Conservation (phyloP, 2,797 vertebrate genomes). For the Betta splendens region DNA sequence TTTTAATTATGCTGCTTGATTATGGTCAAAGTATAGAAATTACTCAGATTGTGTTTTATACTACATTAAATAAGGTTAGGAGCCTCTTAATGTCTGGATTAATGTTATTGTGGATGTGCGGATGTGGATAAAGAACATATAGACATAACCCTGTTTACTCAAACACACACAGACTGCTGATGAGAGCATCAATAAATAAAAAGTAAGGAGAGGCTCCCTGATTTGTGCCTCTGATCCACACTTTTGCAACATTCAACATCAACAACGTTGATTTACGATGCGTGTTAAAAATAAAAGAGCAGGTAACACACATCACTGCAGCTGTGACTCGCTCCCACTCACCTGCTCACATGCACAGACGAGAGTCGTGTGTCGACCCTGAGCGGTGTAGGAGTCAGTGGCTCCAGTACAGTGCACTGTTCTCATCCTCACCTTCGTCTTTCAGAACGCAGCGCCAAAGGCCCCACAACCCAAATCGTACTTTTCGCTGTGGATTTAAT, state of each 20-base stretch:
- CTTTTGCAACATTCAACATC: slow-evolving; percentile 8
- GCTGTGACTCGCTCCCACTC: slow-evolving; percentile 23
- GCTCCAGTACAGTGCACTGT: slow-evolving; percentile 10
- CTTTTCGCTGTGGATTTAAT: slow-evolving; percentile 23
- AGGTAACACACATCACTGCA: slow-evolving; percentile 5
- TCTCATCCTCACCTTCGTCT: slow-evolving; percentile 2
- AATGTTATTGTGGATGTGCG: too few relatives aligned
- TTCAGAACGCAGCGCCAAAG: slow-evolving; percentile 2
- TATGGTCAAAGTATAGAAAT: too few relatives aligned
- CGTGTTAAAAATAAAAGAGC: slow-evolving; percentile 1
- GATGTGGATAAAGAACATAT: too few relatives aligned
- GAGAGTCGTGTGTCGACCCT: slow-evolving; percentile 40
- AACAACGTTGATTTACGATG: slow-evolving; percentile 12
- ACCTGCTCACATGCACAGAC: slow-evolving; percentile 8
- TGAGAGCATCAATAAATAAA: slow-evolving; percentile 35
- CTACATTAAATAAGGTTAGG: too few relatives aligned
- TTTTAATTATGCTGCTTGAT: too few relatives aligned
- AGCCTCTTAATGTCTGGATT: too few relatives aligned
- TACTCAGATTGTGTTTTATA: too few relatives aligned
- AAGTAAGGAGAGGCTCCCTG: slow-evolving; percentile 18
- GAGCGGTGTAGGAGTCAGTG: slow-evolving; percentile 39
- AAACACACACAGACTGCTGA: slow-evolving; percentile 18
- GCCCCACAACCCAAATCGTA: slow-evolving; percentile 14
- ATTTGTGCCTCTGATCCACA: slow-evolving; percentile 24
- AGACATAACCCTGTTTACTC: too few relatives aligned